A percentile compares a stretch with the other conserved stretches of the same genome.
phyloP scores from a whole-genome alignment of 2,888 invertebrate genomes.

The Perizoma affinitatum region DNA sequence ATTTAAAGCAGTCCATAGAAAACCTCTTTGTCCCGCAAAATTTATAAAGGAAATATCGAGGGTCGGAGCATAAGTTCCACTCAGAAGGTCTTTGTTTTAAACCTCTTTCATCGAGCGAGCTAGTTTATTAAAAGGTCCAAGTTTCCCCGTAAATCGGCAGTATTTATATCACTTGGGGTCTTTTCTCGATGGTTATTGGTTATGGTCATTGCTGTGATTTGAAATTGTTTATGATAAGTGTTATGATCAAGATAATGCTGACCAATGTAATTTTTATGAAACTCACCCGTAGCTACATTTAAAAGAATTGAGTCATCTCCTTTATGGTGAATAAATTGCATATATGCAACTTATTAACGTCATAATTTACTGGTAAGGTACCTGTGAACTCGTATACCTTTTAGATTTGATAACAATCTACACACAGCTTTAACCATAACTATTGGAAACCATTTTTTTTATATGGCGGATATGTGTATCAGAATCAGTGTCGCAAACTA shows the following conservation, averaged over 20 bases:
- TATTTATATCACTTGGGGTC: conserved; percentile 48
- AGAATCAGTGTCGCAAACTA: no score
- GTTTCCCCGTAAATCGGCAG: conserved; percentile 48
- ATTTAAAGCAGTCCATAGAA: conserved; percentile 13
- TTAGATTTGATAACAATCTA: no score
- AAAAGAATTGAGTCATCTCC: no score
- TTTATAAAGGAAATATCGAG: conserved; percentile 48
- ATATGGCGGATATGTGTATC: no score
- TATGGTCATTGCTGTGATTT: conserved; percentile 35
- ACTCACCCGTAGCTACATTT: background rate
- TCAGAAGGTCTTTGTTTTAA: conserved; percentile 55
- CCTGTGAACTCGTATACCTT: no score
- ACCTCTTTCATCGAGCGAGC: conserved; percentile 49
- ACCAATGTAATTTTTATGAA: conserved; percentile 11
- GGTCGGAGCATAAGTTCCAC: conserved; percentile 56
- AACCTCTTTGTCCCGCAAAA: conserved; percentile 22
- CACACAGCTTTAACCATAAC: no score
- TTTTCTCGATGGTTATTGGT: conserved; percentile 36
- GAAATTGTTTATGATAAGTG: conserved; percentile 37
- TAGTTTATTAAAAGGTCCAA: conserved; percentile 55
- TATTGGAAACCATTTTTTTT: no score
- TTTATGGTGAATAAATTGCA: background rate
- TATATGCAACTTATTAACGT: no score
- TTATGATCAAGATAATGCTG: conserved; percentile 25
- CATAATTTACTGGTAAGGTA: no score